Conservation (phyloP, 2,797 vertebrate species). For the Gouania willdenowi region DNA sequence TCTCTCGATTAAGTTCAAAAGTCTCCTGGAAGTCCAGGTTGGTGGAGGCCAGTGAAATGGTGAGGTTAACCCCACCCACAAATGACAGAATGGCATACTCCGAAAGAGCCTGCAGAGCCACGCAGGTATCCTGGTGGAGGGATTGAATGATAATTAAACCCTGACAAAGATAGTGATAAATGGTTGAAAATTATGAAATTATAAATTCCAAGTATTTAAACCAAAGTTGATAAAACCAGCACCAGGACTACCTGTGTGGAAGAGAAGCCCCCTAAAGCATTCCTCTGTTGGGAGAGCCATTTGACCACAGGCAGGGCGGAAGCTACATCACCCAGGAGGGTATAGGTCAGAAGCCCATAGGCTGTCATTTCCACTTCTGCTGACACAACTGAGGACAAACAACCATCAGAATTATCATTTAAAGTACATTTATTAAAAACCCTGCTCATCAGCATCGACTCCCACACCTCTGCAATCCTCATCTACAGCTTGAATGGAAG, state of each 20-base stretch:
- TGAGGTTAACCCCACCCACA: constrained; percentile 87
- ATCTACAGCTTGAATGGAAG: too few relatives aligned
- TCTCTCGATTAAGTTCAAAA: constrained; percentile 86
- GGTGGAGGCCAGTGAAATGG: constrained; percentile 91
- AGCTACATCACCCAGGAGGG: constrained; percentile 84
- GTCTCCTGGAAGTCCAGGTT: constrained; percentile 94
- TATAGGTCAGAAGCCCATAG: constrained; percentile 88
- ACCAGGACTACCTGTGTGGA: constrained; percentile 90
- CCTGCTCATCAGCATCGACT: too few relatives aligned
- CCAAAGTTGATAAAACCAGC: too few relatives aligned
- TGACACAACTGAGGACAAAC: constrained; percentile 80
- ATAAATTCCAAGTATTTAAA: too few relatives aligned
- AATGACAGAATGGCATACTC: constrained; percentile 93
- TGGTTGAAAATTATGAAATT: too few relatives aligned
- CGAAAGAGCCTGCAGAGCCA: constrained; percentile 89
- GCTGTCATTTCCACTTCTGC: constrained; percentile 95
- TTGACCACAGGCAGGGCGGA: constrained; percentile 90
- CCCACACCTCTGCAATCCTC: too few relatives aligned
- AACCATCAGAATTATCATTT: too few relatives aligned
- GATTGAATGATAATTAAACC: too few relatives aligned
- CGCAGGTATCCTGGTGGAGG: constrained; percentile 84
- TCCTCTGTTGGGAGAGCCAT: constrained; percentile 93
- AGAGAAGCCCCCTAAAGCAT: constrained; percentile 89
- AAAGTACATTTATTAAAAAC: too few relatives aligned
- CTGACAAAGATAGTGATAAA: too few relatives aligned